A percentile compares a stretch with the other conserved stretches of the same genome.
phyloP scores from a whole-genome alignment of 2,888 invertebrate species.

The Monoplex corrugatus region DNA sequence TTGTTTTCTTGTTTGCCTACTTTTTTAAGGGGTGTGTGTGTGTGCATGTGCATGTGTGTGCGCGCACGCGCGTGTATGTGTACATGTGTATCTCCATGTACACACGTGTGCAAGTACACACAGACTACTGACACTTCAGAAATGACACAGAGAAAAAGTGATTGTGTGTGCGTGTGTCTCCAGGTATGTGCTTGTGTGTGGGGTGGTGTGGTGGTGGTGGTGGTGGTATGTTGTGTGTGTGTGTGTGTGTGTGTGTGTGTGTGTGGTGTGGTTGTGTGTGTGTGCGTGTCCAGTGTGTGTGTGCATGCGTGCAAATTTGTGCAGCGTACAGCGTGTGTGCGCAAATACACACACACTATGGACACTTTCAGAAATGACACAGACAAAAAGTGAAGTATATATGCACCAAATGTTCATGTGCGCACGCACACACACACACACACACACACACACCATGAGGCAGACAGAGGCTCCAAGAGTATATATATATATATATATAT shows the following conservation, averaged over 20 bases:
- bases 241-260: background rate
- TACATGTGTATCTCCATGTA: background rate
- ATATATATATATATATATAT: no score
- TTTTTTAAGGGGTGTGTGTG: no score
- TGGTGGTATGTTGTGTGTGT: background rate
- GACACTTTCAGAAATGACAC: background rate
- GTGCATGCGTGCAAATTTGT: background rate
- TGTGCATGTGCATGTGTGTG: no score
- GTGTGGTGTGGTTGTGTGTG: background rate
- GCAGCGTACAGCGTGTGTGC: background rate
- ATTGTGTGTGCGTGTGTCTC: background rate
- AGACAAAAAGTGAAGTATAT: no score
- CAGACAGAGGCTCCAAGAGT: no score
- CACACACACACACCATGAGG: background rate
- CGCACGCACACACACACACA: background rate
- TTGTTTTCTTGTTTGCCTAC: no score
- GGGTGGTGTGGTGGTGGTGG: background rate
- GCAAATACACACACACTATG: no score
- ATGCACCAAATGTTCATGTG: no score
- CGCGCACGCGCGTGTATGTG: no score
- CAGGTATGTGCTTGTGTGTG: background rate
- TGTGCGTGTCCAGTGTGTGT: background rate
- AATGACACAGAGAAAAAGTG: background rate
- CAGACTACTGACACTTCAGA: background rate
- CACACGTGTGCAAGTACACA: background rate